Evolutionary conservation across 2,797 vertebrate species (phyloP).

Genomic region (Zenarchopterus dispar): DNA sequence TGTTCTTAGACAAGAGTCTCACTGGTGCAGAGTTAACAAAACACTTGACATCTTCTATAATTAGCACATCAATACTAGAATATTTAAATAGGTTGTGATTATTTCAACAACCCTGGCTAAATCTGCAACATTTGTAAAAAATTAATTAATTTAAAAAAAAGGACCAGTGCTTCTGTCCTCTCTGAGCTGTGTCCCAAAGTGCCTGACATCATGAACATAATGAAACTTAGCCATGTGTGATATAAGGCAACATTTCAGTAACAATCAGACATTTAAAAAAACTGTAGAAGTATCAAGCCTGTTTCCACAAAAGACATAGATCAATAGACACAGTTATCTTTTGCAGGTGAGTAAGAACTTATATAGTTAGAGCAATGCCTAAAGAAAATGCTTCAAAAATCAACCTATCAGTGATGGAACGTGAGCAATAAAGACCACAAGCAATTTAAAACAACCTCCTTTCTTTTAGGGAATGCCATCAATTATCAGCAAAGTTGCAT

Average conservation of each 20-base stretch:
- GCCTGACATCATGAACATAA: slow-evolving; percentile 45
- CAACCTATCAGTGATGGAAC: slow-evolving; percentile 17
- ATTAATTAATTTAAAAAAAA: too few relatives aligned
- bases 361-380: slow-evolving; percentile 19
- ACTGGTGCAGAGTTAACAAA: too few relatives aligned
- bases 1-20: too few relatives aligned
- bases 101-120: too few relatives aligned
- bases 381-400: slow-evolving; percentile 18
- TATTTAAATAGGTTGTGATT: too few relatives aligned
- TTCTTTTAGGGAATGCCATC: neutral
- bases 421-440: neutral
- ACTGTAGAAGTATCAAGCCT: slow-evolving; percentile 26
- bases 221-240: slow-evolving; percentile 57
- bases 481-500: slow-evolving; percentile 20
- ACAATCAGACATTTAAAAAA: slow-evolving; percentile 22
- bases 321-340: slow-evolving; percentile 32
- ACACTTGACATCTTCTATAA: too few relatives aligned
- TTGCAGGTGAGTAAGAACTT: slow-evolving; percentile 30
- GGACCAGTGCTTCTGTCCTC: slow-evolving; percentile 21
- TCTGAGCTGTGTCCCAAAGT: slow-evolving; percentile 26
- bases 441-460: slow-evolving; percentile 1
- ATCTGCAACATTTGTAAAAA: neutral
- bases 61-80: too few relatives aligned
- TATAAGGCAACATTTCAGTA: slow-evolving; percentile 34
- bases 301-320: slow-evolving; percentile 25